Evolutionary conservation across 2,888 invertebrate species (phyloP).

Genomic region (Eugnorisma glareosa): DNA sequence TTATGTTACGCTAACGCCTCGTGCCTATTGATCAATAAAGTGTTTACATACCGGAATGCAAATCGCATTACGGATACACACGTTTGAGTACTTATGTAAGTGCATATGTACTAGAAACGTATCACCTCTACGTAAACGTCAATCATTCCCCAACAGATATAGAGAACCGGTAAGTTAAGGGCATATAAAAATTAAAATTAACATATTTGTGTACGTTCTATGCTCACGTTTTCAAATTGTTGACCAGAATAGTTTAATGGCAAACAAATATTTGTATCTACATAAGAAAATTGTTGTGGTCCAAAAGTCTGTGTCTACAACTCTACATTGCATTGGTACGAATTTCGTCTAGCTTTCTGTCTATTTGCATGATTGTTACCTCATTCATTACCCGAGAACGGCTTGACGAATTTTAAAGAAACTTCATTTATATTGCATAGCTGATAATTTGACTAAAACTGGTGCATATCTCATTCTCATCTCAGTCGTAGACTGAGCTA

Average conservation of each 20-base stretch:
- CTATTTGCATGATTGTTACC: neutral
- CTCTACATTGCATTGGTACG: neutral
- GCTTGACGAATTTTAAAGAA: neutral
- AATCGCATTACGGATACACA: constrained; percentile 37
- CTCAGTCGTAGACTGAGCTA: neutral
- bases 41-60: constrained; percentile 49
- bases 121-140: constrained; percentile 7
- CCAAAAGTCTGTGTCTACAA: neutral
- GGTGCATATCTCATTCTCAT: neutral
- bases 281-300: constrained; percentile 3
- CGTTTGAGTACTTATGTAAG: constrained; percentile 27
- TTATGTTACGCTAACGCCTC: constrained; percentile 43
- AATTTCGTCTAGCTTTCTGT: neutral
- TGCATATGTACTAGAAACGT: neutral
- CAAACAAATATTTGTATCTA: constrained; percentile 10
- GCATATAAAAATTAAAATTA: constrained; percentile 11
- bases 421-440: neutral
- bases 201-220: constrained; percentile 19
- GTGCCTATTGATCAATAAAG: constrained; percentile 45
- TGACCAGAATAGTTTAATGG: constrained; percentile 32
- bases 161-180: constrained; percentile 10
- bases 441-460: neutral
- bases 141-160: constrained; percentile 20
- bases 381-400: neutral
- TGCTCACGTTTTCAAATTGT: constrained; percentile 42